Evolutionary conservation across 2,888 invertebrate genomes (phyloP).

Genomic region (Cremastinae sp.): DNA sequence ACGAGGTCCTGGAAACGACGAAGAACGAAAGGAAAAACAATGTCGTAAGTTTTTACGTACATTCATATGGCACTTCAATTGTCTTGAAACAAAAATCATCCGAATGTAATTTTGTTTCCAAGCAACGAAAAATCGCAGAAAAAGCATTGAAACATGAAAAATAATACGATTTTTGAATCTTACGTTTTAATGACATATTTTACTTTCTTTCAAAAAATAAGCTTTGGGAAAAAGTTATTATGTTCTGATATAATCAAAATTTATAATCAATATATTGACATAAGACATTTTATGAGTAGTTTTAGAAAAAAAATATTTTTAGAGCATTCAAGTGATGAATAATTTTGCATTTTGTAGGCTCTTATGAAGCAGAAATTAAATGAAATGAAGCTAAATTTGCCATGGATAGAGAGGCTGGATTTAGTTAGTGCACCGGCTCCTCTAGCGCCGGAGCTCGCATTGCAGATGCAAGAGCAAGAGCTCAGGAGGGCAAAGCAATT

Average conservation of each 20-base stretch:
- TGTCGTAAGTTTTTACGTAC: slow-evolving; percentile 82
- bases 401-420: slow-evolving; percentile 94
- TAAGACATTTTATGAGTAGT: too few species aligned
- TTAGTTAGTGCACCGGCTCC: slow-evolving; percentile 89
- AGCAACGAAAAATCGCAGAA: background rate
- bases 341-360: slow-evolving; percentile 75
- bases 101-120: too few species aligned
- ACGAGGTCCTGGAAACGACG: slow-evolving; percentile 84
- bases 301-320: too few species aligned
- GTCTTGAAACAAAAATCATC: background rate
- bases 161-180: background rate
- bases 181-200: too few species aligned
- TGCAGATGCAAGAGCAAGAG: slow-evolving; percentile 89
- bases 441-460: slow-evolving; percentile 90
- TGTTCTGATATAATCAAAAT: too few species aligned
- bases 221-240: too few species aligned
- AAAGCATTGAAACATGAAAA: background rate
- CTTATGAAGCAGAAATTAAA: slow-evolving; percentile 87
- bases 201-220: too few species aligned
- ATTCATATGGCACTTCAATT: slow-evolving; percentile 12
- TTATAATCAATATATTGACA: too few species aligned
- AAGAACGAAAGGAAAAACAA: slow-evolving; percentile 86
- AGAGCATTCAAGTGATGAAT: too few species aligned
- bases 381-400: slow-evolving; percentile 86
- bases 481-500: slow-evolving; percentile 85